Base-by-base conservation (phyloP, 2,888 invertebrate species). In the Theretra japonica region DNA sequence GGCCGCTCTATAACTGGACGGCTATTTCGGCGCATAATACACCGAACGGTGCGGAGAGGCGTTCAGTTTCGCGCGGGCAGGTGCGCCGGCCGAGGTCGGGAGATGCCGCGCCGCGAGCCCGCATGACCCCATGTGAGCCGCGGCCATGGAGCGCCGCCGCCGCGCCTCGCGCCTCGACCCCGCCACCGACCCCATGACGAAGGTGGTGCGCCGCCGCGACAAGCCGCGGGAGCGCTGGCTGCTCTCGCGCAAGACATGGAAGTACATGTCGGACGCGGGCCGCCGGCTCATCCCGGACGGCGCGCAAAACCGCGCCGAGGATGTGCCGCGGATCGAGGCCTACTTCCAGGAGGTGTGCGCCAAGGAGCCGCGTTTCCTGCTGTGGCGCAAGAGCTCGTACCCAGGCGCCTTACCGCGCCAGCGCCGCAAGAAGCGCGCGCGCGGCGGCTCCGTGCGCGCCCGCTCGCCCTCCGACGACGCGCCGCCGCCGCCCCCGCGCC, bases 261-360 rank as follows among this genome's bases (percentile, higher is more conserved):
- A 97, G 81, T 98, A 98, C 90, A 98, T 98, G 98, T 96, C 97
- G n/a, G 98, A 98, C 81, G 97, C 98, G 48, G 98, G 98, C 62
- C 96, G 97, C 74, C 97, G 97, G 84, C 95, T 98, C 70, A 96
- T 98, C 73, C 98, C 98, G n/a, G 98, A 98, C 70, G 97, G 97
- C 25, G 95, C 95, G 4, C 95, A 96, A 83, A 97, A 97, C 87
- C 95, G 96, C 5, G 89, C 95, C 0, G 97, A 98, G 84, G 97
- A 97, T 83, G 95, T 98, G 74, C 96, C 97, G 3, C 96, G 96
- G 78, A 96, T 98, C 79, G 98, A 98, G 86, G 96, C 97, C 30
- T 97, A 97, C 86, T 98, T 98, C 87, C 97, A 98, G 84, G 96
- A 97, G 72, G 96, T 97, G 7, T 98, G 98, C 86, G 95, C 96